phyloP scores from a whole-genome alignment of 1,140 invertebrate species.

The Bombus breviceps region DNA sequence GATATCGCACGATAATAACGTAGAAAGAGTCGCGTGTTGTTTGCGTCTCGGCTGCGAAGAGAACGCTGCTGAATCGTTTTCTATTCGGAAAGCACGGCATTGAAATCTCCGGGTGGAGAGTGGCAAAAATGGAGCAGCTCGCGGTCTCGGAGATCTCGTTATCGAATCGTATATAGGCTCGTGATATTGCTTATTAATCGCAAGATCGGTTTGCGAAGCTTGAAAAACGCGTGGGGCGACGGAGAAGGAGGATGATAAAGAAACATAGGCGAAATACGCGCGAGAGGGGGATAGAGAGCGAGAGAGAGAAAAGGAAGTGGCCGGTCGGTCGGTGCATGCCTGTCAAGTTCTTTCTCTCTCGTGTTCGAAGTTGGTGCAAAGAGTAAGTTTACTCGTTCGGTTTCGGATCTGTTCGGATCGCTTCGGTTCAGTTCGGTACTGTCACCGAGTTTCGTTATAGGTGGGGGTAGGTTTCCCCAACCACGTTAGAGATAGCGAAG shows the following conservation, averaged over 20 bases:
- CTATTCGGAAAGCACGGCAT: constrained; percentile 20
- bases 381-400: constrained; percentile 29
- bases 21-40: neutral
- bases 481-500: constrained; percentile 36
- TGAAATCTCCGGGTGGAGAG: constrained; percentile 18
- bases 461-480: constrained; percentile 29
- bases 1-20: neutral
- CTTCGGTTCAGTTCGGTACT: constrained; percentile 16
- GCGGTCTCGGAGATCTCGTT: neutral
- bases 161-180: neutral
- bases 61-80: neutral
- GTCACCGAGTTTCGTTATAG: neutral
- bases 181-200: neutral
- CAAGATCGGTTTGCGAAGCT: neutral
- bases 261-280: neutral
- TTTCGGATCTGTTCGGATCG: constrained; percentile 13
- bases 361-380: neutral
- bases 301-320: constrained; percentile 38
- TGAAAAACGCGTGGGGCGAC: accelerated
- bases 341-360: neutral
- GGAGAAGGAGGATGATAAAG: neutral
- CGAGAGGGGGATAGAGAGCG: neutral
- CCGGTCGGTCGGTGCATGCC: constrained; percentile 16
- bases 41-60: too few relatives aligned
- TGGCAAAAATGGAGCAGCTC: neutral